These are phyloP conservation scores for Platalea minor DNA, from an alignment of 2,797 vertebrate species.

Conservation along the genomic window DNA sequence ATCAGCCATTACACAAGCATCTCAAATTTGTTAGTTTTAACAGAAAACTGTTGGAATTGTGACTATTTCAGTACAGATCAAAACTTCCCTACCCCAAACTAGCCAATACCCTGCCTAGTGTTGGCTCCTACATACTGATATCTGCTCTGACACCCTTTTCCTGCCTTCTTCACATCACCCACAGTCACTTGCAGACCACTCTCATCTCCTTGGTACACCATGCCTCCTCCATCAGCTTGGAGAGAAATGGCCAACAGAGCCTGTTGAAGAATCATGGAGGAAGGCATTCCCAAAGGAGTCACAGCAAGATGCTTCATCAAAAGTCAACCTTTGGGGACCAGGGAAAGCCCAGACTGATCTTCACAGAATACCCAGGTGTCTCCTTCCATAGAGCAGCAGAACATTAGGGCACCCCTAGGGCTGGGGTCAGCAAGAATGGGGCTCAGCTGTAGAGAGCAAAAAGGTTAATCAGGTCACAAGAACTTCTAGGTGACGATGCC, in stretches of 20 bases:
- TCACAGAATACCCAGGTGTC: neutral
- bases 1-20: neutral
- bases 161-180: neutral
- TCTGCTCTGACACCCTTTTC: neutral
- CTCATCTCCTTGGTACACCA: neutral
- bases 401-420: neutral
- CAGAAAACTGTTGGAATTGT: neutral
- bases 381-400: neutral
- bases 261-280: neutral
- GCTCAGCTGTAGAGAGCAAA: neutral
- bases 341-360: neutral
- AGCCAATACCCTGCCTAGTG: neutral
- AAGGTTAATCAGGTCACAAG: conserved; percentile 49
- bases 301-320: neutral
- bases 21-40: neutral
- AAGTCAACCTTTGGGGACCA: neutral
- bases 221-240: neutral
- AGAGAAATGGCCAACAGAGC: neutral
- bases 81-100: neutral
- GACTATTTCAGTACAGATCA: neutral
- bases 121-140: neutral
- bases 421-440: neutral
- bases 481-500: neutral
- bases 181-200: neutral
- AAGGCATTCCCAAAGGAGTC: neutral